Evolutionary conservation across 2,113 vertebrate genomes (phyloP).

Genomic region (Rutilus rutilus): DNA sequence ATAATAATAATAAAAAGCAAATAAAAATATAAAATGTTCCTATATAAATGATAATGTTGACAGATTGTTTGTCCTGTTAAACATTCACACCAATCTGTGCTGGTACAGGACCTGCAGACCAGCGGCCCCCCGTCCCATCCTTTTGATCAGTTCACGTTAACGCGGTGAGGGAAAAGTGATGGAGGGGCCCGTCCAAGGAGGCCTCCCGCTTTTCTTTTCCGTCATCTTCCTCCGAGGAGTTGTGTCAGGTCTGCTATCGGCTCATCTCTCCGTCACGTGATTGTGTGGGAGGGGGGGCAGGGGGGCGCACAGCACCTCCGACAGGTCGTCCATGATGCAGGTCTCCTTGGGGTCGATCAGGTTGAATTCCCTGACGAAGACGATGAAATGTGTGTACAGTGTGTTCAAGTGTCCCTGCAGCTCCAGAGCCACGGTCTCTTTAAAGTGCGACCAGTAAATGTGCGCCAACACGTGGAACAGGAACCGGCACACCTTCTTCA

Average conservation of each 20-base stretch:
- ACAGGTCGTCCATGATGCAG: conserved; percentile 97
- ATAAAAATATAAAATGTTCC: conserved; percentile 70
- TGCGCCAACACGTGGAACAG: conserved; percentile 97
- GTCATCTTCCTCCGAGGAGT: conserved; percentile 60
- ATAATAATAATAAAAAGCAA: conserved; percentile 57
- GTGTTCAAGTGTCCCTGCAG: conserved; percentile 99
- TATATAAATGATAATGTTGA: conserved; percentile 75
- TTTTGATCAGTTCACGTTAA: conserved; percentile 51
- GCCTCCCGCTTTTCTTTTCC: conserved; percentile 56
- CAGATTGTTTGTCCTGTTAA: conserved; percentile 68
- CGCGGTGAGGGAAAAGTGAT: conserved; percentile 67
- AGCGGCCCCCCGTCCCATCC: conserved; percentile 59
- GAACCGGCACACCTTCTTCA: conserved; percentile 97
- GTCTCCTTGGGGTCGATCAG: conserved; percentile 98
- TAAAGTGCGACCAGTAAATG: conserved; percentile 99
- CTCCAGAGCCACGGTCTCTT: conserved; percentile 94
- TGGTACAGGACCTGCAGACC: conserved; percentile 68
- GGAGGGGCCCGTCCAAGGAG: conserved; percentile 60
- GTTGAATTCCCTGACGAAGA: conserved; percentile 97
- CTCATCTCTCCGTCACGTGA: conserved; percentile 98
- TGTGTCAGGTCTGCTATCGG: conserved; percentile 28
- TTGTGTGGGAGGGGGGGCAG: conserved; percentile 87
- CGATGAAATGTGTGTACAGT: conserved; percentile 95
- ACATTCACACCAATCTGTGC: conserved; percentile 76
- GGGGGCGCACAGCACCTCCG: conserved; percentile 90